Base-by-base conservation (phyloP, 2,113 vertebrate species). In the Tetrao urogallus region DNA sequence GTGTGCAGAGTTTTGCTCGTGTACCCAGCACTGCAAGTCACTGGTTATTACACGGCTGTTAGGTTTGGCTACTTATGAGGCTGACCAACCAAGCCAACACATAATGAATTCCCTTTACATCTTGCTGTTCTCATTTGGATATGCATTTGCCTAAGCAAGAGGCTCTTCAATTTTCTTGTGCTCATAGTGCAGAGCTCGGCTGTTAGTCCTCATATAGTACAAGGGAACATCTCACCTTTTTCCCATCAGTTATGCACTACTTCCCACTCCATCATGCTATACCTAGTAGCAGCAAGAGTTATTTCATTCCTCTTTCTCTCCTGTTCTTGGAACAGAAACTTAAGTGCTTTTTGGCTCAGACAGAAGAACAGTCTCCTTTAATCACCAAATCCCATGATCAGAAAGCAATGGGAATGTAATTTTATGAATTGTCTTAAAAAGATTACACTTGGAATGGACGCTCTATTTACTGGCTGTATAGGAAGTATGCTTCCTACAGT, bases 101-200 rank as follows among this genome's bases (percentile, higher is more conserved):
- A 71, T 42, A 85, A 85, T 91, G 78, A 91, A 92, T 91, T 89
- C 85, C 88, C 71, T 85, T 85, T 85, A 73, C n/a, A 88, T 71
- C 56, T 82, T 91, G 40, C 64, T 82, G 36, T 95, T 82, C 64
- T 89, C 90, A 76, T 92, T 95, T 82, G 82, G 82, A 85, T 92
- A 87, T 84, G 67, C 75, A 70, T 73, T 28, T 87, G 75, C 38
- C 54, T 73, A 73, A 93, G 88, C 27, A 90, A 81, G 60, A 82
- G 75, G 24, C 50, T 94, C 71, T 12, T 95, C 88, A 79, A 88
- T 89, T 88, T 3, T 8, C 38, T 64, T 27, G 27, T 65, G 54
- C 24, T 82, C 30, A 48, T 8, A 61, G 64, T 40, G 60, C 87
- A 91, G 36, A 85, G 54, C 64, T 95, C 70, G 88, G 91, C 75